Evolutionary conservation across 2,113 vertebrate species (phyloP), one percentile per base, ranked within the genome.

Genomic region (Amazona vittata): DNA sequence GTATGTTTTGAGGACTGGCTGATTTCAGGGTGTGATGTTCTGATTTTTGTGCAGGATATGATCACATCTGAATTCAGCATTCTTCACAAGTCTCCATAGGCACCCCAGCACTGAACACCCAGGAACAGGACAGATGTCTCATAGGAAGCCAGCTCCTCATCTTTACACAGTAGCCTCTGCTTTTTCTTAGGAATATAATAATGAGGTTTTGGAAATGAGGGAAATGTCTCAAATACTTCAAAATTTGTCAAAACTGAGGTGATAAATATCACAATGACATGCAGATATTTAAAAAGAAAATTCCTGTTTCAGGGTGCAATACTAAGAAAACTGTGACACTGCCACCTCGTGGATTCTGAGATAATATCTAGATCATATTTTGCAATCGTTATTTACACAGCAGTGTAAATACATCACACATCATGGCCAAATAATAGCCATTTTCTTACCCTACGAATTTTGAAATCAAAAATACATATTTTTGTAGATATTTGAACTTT

Each of bases 321-420:
- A 83, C 75, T 84, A 92, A 95, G 96, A 76, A 95, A 95, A 94
- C 94, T 95, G 75, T 93, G 94, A 96, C 90, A 96, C 96, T 97
- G 97, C 97, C 97, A 97, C 97, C 97, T 97, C 94, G 97, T 98
- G 97, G 95, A 93, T 96, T 96, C 74, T 78, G 46, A 96, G 92
- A 96, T 94, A 94, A 97, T 87, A 96, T 93, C 91, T 95, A 64
- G 60, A 71, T 89, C n/a, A 15, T 83, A 64, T 60, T 90, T 77
- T 83, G 41, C 75, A 37, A 17, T 71, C 14, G 11, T 52, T 65
- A 46, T 92, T 75, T 90, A 70, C 52, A 28, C 29, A 67, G 44
- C 53, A 49, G 12, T 24, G 41, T 68, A 71, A 86, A 11, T 1
- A 12, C 11, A 11, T 29, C 26, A 4, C 25, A 53, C 4, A 62